Base-by-base conservation (phyloP, 2,888 invertebrate species). In the Alloplasta piceator region DNA sequence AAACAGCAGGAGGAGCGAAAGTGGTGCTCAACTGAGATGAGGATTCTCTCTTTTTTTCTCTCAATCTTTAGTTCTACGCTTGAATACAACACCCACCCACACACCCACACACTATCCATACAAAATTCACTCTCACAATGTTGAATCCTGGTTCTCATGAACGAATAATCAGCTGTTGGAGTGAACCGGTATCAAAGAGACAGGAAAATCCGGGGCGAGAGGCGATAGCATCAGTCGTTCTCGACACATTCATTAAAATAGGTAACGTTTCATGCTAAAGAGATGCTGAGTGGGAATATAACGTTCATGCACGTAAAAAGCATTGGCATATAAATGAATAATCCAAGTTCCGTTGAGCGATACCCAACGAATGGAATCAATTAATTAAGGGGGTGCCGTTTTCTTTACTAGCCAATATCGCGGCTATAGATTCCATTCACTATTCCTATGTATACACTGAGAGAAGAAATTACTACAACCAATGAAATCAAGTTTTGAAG, bases 141-240 rank as follows among this genome's bases (percentile, higher is more conserved):
- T 41, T 39, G 26, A 63, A 61, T 63, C 43, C 61, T 63, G 61
- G 14, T 55, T 61, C 26, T 16, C 39, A 26, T 43, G 52, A 52
- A 41, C 50, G 16, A 50, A 52, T 52, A 6, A 58, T 70, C 52
- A 63, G 61, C 72, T 72, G 61, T 72, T 52, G n/a, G 50, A 61
- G 61, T 72, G 14, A 52, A 52, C 39, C 39, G 70, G 38, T 71
- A 71, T 60, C 60, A 48, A 39, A 39, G 60, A 16, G 41, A 60
- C 60, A 60, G 70, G 41, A 48, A 71, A 71, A 71, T 14, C 52
- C 52, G 16, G 43, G 61, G 14, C 14, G 26, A n/a, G 36, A 12
- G 5, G 14, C 5, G 14, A 43, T 5, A 56, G 55, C 36, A 10
- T 52, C 16, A 9, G 10, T 58, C n/a, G 58, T 2, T 39, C 70